phyloP scores from a whole-genome alignment of 2,113 vertebrate species.

The Callipepla squamata region DNA sequence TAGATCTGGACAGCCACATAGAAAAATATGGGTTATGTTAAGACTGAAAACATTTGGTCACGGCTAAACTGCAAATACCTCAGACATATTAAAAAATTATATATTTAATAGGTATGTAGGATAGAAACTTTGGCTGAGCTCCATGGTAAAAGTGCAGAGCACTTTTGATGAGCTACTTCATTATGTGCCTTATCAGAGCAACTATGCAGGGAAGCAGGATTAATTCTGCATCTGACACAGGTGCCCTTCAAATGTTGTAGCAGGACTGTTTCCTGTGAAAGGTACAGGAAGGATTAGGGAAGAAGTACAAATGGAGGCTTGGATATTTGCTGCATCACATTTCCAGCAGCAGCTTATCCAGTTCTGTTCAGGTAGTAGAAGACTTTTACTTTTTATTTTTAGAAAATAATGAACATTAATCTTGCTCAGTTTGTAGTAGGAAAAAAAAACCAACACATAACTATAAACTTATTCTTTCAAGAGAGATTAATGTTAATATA shows the following conservation, averaged over 20 bases:
- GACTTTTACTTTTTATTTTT: neutral
- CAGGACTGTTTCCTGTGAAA: neutral
- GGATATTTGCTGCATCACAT: neutral
- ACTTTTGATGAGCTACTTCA: neutral
- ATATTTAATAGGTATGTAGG: neutral
- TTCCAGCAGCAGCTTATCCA: neutral
- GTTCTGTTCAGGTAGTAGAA: neutral
- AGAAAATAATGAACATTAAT: neutral
- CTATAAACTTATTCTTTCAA: neutral
- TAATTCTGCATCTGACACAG: fast-evolving
- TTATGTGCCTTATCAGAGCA: neutral
- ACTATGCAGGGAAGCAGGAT: neutral
- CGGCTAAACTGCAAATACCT: slow-evolving; percentile 25
- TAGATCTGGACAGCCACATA: neutral
- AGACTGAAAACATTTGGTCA: slow-evolving; percentile 22
- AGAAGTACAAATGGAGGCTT: neutral
- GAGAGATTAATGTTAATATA: neutral
- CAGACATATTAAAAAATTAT: neutral
- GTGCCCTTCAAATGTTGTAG: neutral
- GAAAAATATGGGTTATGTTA: neutral
- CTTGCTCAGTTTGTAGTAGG: neutral
- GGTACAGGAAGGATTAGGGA: neutral
- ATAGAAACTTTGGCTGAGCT: neutral
- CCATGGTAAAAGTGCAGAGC: neutral
- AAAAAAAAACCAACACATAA: neutral